Evolutionary conservation across 2,888 invertebrate genomes (phyloP).

Genomic region (Rhimphoctona megacephalus): DNA sequence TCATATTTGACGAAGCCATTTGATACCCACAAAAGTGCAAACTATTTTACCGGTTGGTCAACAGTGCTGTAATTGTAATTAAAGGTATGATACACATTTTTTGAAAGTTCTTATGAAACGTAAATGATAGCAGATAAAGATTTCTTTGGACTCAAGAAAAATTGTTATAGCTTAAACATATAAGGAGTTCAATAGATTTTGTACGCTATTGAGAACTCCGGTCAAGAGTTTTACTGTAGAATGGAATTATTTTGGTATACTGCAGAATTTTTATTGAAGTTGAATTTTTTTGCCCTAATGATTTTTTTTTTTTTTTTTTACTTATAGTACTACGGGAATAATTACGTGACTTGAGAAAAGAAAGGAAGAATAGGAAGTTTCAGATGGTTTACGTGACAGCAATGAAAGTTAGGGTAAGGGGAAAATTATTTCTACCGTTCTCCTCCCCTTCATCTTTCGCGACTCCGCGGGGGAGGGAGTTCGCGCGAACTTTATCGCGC

Average conservation of each 20-base stretch:
- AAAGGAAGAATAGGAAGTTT: conserved; percentile 19
- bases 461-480: conserved; percentile 58
- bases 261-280: background rate
- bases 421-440: conserved; percentile 75
- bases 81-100: background rate
- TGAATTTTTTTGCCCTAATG: background rate
- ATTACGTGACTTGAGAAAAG: conserved; percentile 35
- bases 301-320: background rate
- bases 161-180: background rate
- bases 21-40: background rate
- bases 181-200: background rate
- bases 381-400: conserved; percentile 34
- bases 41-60: no score
- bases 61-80: no score
- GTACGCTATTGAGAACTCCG: background rate
- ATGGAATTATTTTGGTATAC: background rate
- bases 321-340: background rate
- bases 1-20: background rate
- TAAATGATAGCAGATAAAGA: background rate
- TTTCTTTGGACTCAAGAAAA: background rate
- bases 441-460: conserved; percentile 34
- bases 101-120: background rate
- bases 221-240: background rate
- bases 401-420: background rate
- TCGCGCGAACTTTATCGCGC: conserved; percentile 73